phyloP scores from a whole-genome alignment of 2,113 vertebrate genomes.

The Campylomormyrus tamandua region DNA sequence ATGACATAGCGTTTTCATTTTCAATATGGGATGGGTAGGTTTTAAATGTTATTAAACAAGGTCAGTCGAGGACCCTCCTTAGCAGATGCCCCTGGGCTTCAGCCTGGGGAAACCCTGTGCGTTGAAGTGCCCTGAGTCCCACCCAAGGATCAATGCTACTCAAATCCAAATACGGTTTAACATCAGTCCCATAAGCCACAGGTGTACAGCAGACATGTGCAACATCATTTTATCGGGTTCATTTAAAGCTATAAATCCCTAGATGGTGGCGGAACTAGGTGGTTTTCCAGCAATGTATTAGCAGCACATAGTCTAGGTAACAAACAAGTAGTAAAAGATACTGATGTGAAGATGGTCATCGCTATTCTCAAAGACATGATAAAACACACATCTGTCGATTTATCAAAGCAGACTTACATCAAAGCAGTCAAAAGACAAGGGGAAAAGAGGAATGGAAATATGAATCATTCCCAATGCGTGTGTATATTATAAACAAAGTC shows the following conservation, averaged over 20 bases:
- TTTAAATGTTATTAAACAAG: background rate
- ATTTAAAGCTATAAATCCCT: background rate
- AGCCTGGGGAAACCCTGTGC: background rate
- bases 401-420: background rate
- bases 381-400: background rate
- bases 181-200: background rate
- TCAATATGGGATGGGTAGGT: background rate
- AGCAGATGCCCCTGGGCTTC: background rate
- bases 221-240: background rate
- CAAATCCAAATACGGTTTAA: background rate
- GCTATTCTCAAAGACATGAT: background rate
- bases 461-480: background rate
- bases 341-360: background rate
- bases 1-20: background rate
- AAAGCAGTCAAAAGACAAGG: background rate
- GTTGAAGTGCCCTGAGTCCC: background rate
- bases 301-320: background rate
- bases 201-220: background rate
- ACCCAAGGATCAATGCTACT: background rate
- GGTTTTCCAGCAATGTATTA: background rate
- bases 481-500: background rate
- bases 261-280: background rate
- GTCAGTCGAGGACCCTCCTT: background rate
- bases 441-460: background rate
- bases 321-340: background rate